phyloP scores from a whole-genome alignment of 2,113 vertebrate species.

The Epinephelus moara region DNA sequence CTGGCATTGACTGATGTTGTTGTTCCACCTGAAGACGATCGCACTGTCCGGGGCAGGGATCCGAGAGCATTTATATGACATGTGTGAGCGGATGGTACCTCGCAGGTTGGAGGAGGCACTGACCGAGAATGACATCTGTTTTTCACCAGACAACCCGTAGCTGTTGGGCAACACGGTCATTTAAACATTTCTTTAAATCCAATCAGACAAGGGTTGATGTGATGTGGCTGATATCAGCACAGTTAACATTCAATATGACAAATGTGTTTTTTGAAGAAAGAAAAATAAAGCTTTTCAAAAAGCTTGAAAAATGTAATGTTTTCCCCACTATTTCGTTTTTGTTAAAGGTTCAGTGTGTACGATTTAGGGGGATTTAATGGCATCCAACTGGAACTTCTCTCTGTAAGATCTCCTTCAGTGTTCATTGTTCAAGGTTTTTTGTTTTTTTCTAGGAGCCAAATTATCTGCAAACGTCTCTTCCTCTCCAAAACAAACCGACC shows the following conservation, averaged over 20 bases:
- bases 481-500: too few relatives aligned
- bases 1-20: slow-evolving; percentile 44
- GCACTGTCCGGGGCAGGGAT: slow-evolving; percentile 36
- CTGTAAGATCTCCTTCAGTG: too few relatives aligned
- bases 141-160: not conserved
- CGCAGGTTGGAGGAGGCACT: not conserved
- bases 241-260: not conserved
- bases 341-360: too few relatives aligned
- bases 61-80: slow-evolving; percentile 34
- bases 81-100: slow-evolving; percentile 5
- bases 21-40: slow-evolving; percentile 35
- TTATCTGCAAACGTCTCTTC: too few relatives aligned
- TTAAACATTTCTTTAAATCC: not conserved
- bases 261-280: not conserved
- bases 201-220: not conserved
- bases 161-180: not conserved
- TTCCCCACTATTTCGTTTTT: too few relatives aligned
- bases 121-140: slow-evolving; percentile 30
- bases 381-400: too few relatives aligned
- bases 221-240: not conserved
- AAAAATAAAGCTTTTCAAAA: too few relatives aligned
- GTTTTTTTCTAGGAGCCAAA: too few relatives aligned
- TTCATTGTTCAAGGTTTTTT: too few relatives aligned
- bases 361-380: too few relatives aligned
- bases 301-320: too few relatives aligned